Conservation (phyloP, 2,888 invertebrate genomes). For the Plemyria rubiginata region DNA sequence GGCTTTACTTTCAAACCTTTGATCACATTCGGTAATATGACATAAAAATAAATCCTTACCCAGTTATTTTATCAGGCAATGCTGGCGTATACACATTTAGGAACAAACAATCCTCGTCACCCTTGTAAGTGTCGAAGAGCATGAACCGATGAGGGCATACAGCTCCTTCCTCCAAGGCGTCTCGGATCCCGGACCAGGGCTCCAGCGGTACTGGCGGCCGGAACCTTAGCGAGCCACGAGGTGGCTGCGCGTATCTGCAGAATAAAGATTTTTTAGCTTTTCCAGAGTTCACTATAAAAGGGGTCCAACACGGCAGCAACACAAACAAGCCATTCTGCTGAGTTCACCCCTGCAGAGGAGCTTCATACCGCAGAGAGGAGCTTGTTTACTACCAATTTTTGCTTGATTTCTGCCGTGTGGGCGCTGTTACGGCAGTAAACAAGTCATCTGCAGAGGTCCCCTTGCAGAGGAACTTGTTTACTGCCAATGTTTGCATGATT, state of each 20-base stretch:
- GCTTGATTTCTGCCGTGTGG: too few species aligned
- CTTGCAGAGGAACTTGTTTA: too few species aligned
- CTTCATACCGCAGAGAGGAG: too few species aligned
- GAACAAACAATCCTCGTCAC: constrained; percentile 88
- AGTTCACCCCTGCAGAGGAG: too few species aligned
- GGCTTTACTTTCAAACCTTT: too few species aligned
- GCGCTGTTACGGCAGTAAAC: too few species aligned
- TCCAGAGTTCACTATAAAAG: not conserved
- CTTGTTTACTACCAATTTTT: too few species aligned
- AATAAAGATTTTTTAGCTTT: not conserved
- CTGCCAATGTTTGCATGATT: too few species aligned
- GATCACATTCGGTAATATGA: too few species aligned
- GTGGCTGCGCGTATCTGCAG: constrained; percentile 76
- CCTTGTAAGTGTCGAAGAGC: constrained; percentile 87
- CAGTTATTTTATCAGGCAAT: constrained; percentile 74
- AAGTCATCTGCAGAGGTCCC: too few species aligned
- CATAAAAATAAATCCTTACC: constrained; percentile 54
- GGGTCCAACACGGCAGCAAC: too few species aligned
- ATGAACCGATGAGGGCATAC: constrained; percentile 89
- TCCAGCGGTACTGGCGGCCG: constrained; percentile 85
- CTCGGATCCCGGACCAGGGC: constrained; percentile 86
- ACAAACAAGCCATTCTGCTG: too few species aligned
- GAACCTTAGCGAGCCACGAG: constrained; percentile 79
- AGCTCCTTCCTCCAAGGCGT: constrained; percentile 88
- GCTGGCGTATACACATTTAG: constrained; percentile 89